Base-by-base conservation (phyloP, 2,113 vertebrate genomes). In the Clarias magur region DNA sequence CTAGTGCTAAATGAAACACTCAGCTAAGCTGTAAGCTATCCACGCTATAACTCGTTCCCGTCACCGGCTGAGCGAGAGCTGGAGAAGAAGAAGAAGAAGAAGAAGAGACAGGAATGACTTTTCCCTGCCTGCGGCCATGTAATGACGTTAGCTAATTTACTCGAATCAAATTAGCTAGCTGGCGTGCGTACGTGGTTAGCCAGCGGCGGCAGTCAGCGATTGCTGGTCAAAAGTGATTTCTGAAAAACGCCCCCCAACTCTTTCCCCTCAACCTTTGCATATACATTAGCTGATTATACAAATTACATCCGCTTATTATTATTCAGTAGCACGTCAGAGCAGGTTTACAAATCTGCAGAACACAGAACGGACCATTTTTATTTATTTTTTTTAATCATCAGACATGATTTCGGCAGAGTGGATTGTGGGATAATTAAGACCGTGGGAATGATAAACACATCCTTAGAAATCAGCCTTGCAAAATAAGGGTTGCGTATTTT, bases 101-200 rank as follows among this genome's bases (percentile, higher is more conserved):
- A 42, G 42, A 48, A 13, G 67, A n/a, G 10, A 34, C 10, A 2
- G 23, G 27, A 80, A 80, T 38, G 56, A 62, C 56, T 17, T 80
- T 54, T 30, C 57, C 12, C 3, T 81, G 79, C 57, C 79, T 42
- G 34, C 9, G 4, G 79, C 79, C 57, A 62, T 30, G 57, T 81
- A 60, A 84, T 21, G 67, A 73, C 12, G 67, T 72, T 72, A 72
- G 53, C 53, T 59, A 72, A 84, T 72, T 68, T 84, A 84, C 65
- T 68, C 48, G 17, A 70, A 83, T 83, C 82, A 83, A 68, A 83
- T 83, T 83, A 83, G 62, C 63, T 27, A 19, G 15, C 38, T 12
- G 12, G 72, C 59, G 65, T 78, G 57, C 21, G 27, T 30, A 60
- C 56, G 72, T 48, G 84, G 30, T 85, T 62, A 53, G 84, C 57